Evolutionary conservation across 2,113 vertebrate genomes (phyloP).

Genomic region (Lynx canadensis): DNA sequence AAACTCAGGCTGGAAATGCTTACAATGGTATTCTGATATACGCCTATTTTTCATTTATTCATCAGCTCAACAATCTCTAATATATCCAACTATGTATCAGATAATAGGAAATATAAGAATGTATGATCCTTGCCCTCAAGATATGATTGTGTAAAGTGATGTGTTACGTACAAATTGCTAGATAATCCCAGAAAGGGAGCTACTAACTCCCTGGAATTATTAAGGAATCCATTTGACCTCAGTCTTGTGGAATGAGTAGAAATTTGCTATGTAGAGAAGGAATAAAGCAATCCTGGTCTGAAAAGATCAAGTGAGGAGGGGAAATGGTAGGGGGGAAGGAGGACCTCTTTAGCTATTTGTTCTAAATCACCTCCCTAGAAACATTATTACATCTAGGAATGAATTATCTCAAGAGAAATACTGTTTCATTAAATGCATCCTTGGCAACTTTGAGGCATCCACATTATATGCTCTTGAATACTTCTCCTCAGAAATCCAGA

Average conservation of each 20-base stretch:
- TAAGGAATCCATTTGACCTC: background rate
- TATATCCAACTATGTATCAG: background rate
- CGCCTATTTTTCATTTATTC: background rate
- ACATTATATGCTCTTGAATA: background rate
- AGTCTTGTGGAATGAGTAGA: background rate
- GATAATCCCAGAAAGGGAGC: background rate
- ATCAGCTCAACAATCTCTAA: background rate
- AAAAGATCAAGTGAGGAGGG: background rate
- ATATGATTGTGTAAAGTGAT: background rate
- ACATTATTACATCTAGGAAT: background rate
- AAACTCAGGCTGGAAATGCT: background rate
- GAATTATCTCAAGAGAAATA: background rate
- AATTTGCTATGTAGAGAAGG: background rate
- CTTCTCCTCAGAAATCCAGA: background rate
- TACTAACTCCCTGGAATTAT: background rate
- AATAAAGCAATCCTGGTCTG: background rate
- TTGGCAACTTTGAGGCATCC: background rate
- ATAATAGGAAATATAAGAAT: background rate
- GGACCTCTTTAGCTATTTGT: background rate
- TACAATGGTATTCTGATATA: background rate
- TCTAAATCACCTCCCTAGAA: background rate
- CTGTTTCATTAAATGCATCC: background rate
- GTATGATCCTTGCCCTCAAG: background rate
- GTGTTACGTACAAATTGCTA: background rate
- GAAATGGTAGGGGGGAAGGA: background rate